Evolutionary conservation across 2,797 vertebrate genomes (phyloP).

Genomic region (Euthynnus affinis): DNA sequence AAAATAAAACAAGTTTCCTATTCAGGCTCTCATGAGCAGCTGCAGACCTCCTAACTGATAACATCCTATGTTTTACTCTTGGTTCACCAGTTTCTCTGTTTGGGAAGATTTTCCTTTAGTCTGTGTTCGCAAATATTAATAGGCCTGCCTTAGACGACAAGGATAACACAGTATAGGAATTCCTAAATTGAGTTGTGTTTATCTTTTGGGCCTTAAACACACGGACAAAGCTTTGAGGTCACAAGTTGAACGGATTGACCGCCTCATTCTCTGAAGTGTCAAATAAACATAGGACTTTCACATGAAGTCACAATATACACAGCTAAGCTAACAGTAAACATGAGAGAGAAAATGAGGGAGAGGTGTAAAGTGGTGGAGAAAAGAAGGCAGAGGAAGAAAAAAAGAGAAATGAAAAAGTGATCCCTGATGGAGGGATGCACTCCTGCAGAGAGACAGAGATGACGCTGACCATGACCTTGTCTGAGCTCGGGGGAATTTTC

Average conservation of each 20-base stretch:
- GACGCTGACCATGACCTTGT: conserved; percentile 72
- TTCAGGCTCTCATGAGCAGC: conserved; percentile 37
- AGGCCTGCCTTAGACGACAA: conserved; percentile 24
- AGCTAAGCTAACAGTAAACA: conserved; percentile 68
- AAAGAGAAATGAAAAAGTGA: conserved; percentile 30
- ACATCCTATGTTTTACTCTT: conserved; percentile 54
- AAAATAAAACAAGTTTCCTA: conserved; percentile 34
- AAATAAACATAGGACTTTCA: conserved; percentile 68
- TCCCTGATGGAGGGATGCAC: conserved; percentile 42
- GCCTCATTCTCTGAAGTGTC: conserved; percentile 56
- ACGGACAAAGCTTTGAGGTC: conserved; percentile 49
- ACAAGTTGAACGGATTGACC: conserved; percentile 51
- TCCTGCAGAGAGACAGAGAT: conserved; percentile 53
- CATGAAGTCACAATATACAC: conserved; percentile 74
- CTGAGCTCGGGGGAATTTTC: conserved; percentile 61
- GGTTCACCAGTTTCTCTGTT: conserved; percentile 52
- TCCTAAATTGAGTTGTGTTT: conserved; percentile 57
- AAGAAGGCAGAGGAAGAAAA: background rate
- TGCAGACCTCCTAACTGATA: conserved; percentile 53
- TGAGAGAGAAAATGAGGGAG: conserved; percentile 27
- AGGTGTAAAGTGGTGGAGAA: conserved; percentile 37
- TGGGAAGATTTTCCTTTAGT: conserved; percentile 41
- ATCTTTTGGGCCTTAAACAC: conserved; percentile 59
- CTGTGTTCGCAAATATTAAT: conserved; percentile 61
- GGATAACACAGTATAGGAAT: conserved; percentile 64